Base-by-base conservation (phyloP, 2,113 vertebrate species). In the Epinephelus lanceolatus region DNA sequence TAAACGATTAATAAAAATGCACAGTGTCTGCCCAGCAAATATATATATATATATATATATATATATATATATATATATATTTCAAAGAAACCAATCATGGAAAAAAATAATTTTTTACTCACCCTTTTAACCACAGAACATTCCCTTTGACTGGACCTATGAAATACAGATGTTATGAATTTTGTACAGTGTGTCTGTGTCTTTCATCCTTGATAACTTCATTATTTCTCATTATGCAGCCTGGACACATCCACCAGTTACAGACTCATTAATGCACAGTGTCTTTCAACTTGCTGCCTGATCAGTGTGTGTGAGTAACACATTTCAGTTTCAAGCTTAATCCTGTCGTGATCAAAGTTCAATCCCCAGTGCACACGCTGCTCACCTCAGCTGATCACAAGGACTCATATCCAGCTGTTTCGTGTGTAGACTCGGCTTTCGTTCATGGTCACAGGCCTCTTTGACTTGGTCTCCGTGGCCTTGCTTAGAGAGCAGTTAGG, bases 271-370 rank as follows among this genome's bases (percentile, higher is more conserved):
- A 75, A 79, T 69, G 37, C 61, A 56, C 49, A 56, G 71, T 59
- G 25, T 55, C 66, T 47, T 84, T 56, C 68, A 87, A 30, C 65
- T 52, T 14, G 17, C 60, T 66, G 47, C 57, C 71, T 84, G 40
- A 79, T 76, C 42, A 49, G 47, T 80, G 65, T 23, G 69, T 55
- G 60, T 68, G 47, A 70, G 23, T 51, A 59, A 80, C 51, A 63
- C 40, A 2, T 71, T 76, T 70, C 65, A 70, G 56, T 71, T 84
- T 52, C 27, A 6, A 47, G 56, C 30, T 18, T 80, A 19, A 85
- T 86, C 79, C 81, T 1, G 67, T 84, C 57, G 10, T 80, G 83
- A 91, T 91, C 83, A 65, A 78, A 86, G 81, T 82, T 89, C 61
- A 78, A 8, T 76, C 71, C 74, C 52, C 55, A 4, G 65, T 59